Conservation (phyloP, 2,113 vertebrate genomes). For the Spheniscus mendiculus region DNA sequence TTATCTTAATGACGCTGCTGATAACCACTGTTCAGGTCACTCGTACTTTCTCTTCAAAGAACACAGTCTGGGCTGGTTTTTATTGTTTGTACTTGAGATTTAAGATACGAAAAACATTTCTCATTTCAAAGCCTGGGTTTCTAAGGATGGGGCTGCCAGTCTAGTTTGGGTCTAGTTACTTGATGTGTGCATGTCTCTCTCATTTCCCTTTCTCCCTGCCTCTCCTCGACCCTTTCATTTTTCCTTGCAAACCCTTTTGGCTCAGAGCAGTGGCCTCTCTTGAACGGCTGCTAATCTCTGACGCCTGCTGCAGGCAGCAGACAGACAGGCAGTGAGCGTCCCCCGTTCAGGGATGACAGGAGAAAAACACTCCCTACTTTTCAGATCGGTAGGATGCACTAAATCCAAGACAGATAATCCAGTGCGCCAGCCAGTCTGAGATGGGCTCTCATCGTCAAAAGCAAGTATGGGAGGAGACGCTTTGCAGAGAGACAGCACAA, state of each 20-base stretch:
- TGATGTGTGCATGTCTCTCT: not conserved
- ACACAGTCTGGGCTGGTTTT: conserved; percentile 62
- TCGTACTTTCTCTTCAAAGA: conserved; percentile 72
- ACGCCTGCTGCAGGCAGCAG: conserved; percentile 40
- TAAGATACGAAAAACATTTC: conserved; percentile 76
- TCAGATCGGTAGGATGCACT: not conserved
- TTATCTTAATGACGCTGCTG: conserved; percentile 79
- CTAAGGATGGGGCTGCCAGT: conserved; percentile 71
- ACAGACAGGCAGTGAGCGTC: not conserved
- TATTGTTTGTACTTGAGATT: conserved; percentile 78
- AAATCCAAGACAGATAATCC: conserved; percentile 17
- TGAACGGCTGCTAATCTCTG: conserved; percentile 33
- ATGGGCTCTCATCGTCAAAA: not conserved
- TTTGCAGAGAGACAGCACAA: not conserved
- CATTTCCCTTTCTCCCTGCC: conserved; percentile 12
- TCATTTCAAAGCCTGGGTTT: conserved; percentile 81
- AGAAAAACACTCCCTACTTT: conserved; percentile 17
- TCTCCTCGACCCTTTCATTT: not conserved
- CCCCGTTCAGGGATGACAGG: not conserved
- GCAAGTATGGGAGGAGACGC: not conserved
- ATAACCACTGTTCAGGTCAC: conserved; percentile 79
- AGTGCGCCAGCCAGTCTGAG: conserved; percentile 16
- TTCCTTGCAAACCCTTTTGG: not conserved
- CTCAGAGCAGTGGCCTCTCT: conserved; percentile 5
- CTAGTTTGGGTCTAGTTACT: conserved; percentile 56